Conservation (phyloP, 2,888 invertebrate species). For the Leucania comma region DNA sequence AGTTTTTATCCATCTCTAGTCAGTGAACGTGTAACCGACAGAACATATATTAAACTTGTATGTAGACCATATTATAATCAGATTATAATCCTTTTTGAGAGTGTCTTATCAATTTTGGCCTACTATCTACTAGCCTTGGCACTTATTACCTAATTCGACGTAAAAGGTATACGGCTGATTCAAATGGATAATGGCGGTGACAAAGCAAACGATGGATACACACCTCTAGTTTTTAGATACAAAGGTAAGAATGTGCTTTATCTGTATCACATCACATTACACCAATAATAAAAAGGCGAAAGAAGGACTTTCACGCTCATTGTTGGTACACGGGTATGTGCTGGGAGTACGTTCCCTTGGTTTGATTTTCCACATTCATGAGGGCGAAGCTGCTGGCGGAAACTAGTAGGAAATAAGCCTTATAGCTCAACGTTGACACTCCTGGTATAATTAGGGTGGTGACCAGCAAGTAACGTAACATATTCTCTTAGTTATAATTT, state of each 20-base stretch:
- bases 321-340: no score
- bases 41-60: neutral
- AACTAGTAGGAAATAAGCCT: no score
- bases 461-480: no score
- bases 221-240: slow-evolving; percentile 26
- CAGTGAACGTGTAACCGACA: slow-evolving; percentile 12
- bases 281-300: no score
- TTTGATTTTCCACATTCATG: no score
- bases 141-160: slow-evolving; percentile 11
- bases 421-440: no score
- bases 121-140: slow-evolving; percentile 9
- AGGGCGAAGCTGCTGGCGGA: no score
- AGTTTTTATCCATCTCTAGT: slow-evolving; percentile 19
- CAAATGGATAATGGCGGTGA: slow-evolving; percentile 36
- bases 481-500: no score
- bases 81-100: slow-evolving; percentile 1
- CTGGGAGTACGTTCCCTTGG: no score
- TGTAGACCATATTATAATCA: neutral
- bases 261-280: no score
- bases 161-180: neutral
- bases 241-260: slow-evolving; percentile 40
- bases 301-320: no score
- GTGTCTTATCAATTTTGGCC: slow-evolving; percentile 14
- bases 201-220: slow-evolving; percentile 5
- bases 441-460: no score